phyloP scores from a whole-genome alignment of 1,140 invertebrate species.

The Drosophila ercepeae region DNA sequence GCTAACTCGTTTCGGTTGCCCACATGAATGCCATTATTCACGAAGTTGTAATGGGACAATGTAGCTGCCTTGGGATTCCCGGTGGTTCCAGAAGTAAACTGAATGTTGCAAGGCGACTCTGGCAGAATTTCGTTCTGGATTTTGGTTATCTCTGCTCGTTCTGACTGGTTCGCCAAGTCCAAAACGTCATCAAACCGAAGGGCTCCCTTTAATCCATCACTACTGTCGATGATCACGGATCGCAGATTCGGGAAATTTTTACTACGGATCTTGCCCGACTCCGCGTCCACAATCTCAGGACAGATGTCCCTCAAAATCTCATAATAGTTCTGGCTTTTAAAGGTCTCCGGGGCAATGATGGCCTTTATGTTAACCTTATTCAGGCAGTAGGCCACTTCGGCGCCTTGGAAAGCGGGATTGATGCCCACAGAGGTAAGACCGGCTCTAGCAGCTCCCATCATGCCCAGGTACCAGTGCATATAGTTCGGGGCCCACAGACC shows the following conservation, averaged over 20 bases:
- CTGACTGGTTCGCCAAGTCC: conserved; percentile 68
- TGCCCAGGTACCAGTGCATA: conserved; percentile 91
- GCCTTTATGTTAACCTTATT: conserved; percentile 91
- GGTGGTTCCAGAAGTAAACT: conserved; percentile 93
- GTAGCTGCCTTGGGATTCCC: conserved; percentile 93
- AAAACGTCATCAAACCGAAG: conserved; percentile 86
- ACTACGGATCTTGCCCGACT: conserved; percentile 66
- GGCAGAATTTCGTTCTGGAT: conserved; percentile 83
- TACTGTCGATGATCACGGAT: conserved; percentile 85
- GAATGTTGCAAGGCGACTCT: conserved; percentile 90
- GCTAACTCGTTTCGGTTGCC: conserved; percentile 85
- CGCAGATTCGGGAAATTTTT: conserved; percentile 84
- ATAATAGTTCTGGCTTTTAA: conserved; percentile 90
- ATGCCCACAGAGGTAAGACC: conserved; percentile 93
- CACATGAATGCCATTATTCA: conserved; percentile 93
- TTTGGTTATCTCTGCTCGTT: conserved; percentile 47
- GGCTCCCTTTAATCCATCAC: conserved; percentile 86
- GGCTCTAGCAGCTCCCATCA: conserved; percentile 91
- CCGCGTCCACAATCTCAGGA: conserved; percentile 84
- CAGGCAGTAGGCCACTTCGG: conserved; percentile 92
- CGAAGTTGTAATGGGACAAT: conserved; percentile 91
- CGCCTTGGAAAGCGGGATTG: conserved; percentile 92
- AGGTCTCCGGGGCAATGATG: conserved; percentile 88
- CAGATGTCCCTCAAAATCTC: conserved; percentile 86
- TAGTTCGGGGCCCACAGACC: conserved; percentile 96